Conservation (phyloP, 2,888 invertebrate species). For the Abrostola tripartita region DNA sequence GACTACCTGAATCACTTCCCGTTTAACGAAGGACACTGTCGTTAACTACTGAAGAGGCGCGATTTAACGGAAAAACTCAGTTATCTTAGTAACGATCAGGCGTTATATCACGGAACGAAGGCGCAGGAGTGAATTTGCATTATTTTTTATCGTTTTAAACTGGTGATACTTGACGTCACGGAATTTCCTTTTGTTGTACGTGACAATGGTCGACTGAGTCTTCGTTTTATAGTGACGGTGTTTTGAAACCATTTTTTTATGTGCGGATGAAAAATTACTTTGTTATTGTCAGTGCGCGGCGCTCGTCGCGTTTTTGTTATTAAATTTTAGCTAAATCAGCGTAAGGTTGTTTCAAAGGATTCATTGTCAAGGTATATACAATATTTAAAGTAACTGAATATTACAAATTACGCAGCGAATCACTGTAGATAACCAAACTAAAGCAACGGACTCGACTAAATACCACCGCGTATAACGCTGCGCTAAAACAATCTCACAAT, state of each 20-base stretch:
- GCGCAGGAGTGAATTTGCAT: slow-evolving; percentile 81
- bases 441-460: not conserved
- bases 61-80: slow-evolving; percentile 83
- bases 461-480: slow-evolving; percentile 17
- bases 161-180: slow-evolving; percentile 76
- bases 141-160: slow-evolving; percentile 81
- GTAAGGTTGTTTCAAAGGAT: slow-evolving; percentile 26
- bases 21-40: slow-evolving; percentile 79
- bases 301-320: slow-evolving; percentile 39
- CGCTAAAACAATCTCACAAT: slow-evolving; percentile 47
- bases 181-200: slow-evolving; percentile 70
- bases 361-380: slow-evolving; percentile 14
- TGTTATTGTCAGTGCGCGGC: slow-evolving; percentile 65
- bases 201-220: slow-evolving; percentile 76
- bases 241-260: slow-evolving; percentile 68
- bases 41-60: slow-evolving; percentile 76
- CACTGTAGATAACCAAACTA: not conserved
- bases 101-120: slow-evolving; percentile 73
- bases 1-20: slow-evolving; percentile 84
- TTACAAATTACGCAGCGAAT: not conserved
- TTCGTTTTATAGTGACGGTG: slow-evolving; percentile 71
- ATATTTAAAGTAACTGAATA: slow-evolving; percentile 2
- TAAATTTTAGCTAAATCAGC: slow-evolving; percentile 54
- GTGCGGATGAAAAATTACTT: slow-evolving; percentile 77
- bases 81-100: slow-evolving; percentile 83